These are phyloP conservation scores for Erinaceus europaeus DNA, from an alignment of 2,113 vertebrate species.

Conservation along the genomic window DNA sequence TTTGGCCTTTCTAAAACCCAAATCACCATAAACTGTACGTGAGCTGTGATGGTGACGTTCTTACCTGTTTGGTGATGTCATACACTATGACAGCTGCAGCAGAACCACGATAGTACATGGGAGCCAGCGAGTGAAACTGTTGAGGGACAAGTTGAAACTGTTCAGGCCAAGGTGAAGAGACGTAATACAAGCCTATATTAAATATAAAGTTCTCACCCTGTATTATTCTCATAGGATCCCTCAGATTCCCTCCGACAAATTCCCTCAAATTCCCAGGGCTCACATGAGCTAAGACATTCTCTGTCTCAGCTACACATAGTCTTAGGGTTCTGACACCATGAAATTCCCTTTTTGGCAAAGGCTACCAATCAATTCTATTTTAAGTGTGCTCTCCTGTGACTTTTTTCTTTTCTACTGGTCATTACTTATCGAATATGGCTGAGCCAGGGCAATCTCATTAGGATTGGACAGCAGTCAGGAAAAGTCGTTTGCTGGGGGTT, in stretches of 20 bases:
- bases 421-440: background rate
- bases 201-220: background rate
- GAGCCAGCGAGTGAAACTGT: conserved; percentile 97
- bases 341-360: background rate
- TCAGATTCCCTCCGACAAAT: background rate
- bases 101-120: conserved; percentile 98
- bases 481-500: background rate
- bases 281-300: background rate
- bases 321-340: background rate
- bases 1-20: background rate
- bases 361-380: background rate
- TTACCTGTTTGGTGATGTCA: conserved; percentile 98
- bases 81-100: conserved; percentile 98
- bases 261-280: background rate
- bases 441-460: background rate
- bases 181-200: background rate
- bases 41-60: background rate
- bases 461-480: background rate
- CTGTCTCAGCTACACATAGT: background rate
- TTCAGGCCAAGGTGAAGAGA: background rate
- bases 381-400: background rate
- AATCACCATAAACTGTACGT: background rate
- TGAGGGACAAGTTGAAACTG: conserved; percentile 35
- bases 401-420: background rate
- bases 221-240: background rate